Evolutionary conservation across 2,888 invertebrate genomes (phyloP), one percentile per base, ranked within the genome.

Genomic region (Ectropis crepuscularia): DNA sequence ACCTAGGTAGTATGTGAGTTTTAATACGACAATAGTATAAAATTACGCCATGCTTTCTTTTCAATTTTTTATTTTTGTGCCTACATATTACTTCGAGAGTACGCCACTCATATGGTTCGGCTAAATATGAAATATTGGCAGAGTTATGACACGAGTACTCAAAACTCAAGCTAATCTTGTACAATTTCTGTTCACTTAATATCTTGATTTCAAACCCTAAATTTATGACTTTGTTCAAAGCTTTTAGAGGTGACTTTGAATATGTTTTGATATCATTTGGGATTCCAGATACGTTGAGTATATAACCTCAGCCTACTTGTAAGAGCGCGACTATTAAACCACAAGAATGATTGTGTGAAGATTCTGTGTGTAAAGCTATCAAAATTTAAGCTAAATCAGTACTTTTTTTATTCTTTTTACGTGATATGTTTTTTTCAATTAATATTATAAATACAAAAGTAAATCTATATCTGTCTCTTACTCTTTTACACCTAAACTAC

Each of bases 241-340:
- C 47, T 63, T 41, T 38, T 49, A 62, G 63, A 66, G 69, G 65
- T 72, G 67, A 68, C 71, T 67, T 62, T 65, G 48, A 55, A 70
- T 68, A 53, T 69, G 68, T 70, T 71, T 72, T 68, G 53, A 45
- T 64, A 50, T 71, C 70, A 67, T 69, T 66, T 16, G 63, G 69
- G 73, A 72, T 68, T 63, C 28, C 38, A 70, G 65, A 72, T 69
- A 16, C 65, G 68, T 75, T 63, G 68, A 42, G 61, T 70, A 60
- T 70, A 67, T 69, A 70, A 53, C 68, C 61, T 67, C 11, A 51
- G 66, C 62, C 68, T 68, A 67, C 67, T 69, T 53, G 16, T 49
- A 53, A 63, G 61, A 51, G 12, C 36, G 47, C 51, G 60, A 49
- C 53, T 50, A 55, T 54, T 37, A 57, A 48, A 65, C 39, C 11